Base-by-base conservation (phyloP, 2,888 invertebrate genomes). In the Pimpla rufipes region DNA sequence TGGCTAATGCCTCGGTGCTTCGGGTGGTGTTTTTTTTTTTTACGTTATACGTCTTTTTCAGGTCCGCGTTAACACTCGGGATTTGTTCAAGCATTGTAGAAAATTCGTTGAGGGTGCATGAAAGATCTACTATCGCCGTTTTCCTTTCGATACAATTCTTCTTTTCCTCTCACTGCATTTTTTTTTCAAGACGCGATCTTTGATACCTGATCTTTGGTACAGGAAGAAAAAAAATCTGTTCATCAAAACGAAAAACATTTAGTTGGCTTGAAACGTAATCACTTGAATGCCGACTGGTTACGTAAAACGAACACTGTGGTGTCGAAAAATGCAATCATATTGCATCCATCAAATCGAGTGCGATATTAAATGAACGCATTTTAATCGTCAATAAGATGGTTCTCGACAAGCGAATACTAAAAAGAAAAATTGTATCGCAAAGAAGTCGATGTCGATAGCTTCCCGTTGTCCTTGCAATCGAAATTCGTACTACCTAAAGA, bases 11-110 rank as follows among this genome's bases (percentile, higher is more conserved):
- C 62, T 70, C 64, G 29, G 62, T 55, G 67, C 66, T 21, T 57
- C 42, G 47, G 45, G 21, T 42, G n/a, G n/a, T n/a, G n/a, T n/a
- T n/a, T n/a, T 29, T 47, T 37, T 70, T 70, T 64, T 62, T 73
- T 73, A 81, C 81, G 76, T 81, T 71, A 81, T 67, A 68, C 68
- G 77, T 77, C 18, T 77, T 68, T 62, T 62, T 62, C 57, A 74
- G 21, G 35, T 47, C 37, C 62, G 50, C 62, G 37, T 29, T 50
- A 62, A 74, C 62, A 62, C 59, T 73, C 57, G 59, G 74, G 35
- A 37, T 57, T 55, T 23, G 42, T 74, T 62, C 10, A 59, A 42
- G 62, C n/a, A 21, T 50, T 21, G 21, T 47, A 62, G 50, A 59
- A 74, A 74, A 74, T 59, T 73, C 62, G 62, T 62, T 62, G 37